Evolutionary conservation across 2,797 vertebrate genomes (phyloP).

Genomic region (Acestrorhynchus altus): DNA sequence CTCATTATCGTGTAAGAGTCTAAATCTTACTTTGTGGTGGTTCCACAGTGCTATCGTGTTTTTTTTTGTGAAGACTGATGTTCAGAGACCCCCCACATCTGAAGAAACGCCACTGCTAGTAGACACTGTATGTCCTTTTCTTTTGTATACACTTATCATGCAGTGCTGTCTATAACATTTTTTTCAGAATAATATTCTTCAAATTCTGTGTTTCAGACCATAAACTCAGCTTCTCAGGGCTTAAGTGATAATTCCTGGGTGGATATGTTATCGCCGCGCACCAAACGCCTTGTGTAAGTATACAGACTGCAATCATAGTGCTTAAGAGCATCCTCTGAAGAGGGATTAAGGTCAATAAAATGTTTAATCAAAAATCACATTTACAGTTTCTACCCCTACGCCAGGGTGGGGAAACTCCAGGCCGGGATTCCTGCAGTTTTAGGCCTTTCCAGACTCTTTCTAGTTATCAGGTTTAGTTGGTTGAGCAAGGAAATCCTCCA

Average conservation of each 20-base stretch:
- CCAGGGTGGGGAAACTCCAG: too few species aligned
- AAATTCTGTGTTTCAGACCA: slow-evolving; percentile 34
- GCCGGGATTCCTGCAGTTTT: too few species aligned
- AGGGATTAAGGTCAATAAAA: too few species aligned
- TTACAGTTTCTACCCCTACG: too few species aligned
- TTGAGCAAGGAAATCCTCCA: too few species aligned
- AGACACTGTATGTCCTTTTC: slow-evolving; percentile 51
- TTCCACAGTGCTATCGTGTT: slow-evolving; percentile 62
- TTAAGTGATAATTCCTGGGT: slow-evolving; percentile 62
- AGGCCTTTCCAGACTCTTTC: too few species aligned
- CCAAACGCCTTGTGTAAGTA: slow-evolving; percentile 63
- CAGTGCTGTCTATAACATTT: too few species aligned
- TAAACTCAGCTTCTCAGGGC: slow-evolving; percentile 41
- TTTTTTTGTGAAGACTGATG: slow-evolving; percentile 65
- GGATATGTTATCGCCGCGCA: slow-evolving; percentile 57
- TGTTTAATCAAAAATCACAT: too few species aligned
- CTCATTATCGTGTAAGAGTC: neutral
- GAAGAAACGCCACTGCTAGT: slow-evolving; percentile 61
- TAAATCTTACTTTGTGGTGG: neutral
- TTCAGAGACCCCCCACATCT: slow-evolving; percentile 45
- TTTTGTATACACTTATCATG: too few species aligned
- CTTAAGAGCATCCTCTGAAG: too few species aligned
- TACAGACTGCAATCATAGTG: neutral
- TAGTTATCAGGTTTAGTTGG: too few species aligned
- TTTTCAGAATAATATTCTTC: neutral